Evolutionary conservation across 2,888 invertebrate species (phyloP).

Genomic region (Subacronicta megacephala): DNA sequence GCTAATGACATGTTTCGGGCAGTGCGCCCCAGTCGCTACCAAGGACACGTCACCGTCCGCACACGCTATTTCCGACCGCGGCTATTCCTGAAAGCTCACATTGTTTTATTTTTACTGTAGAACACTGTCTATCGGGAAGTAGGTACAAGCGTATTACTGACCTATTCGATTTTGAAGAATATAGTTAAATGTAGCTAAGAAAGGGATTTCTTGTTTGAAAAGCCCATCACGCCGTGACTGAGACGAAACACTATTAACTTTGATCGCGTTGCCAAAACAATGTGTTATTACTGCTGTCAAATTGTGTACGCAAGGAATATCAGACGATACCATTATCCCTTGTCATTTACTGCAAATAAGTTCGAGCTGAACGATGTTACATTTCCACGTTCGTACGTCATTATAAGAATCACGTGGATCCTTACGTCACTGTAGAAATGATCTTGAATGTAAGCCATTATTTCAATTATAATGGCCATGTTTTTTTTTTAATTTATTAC

Average conservation of each 20-base stretch:
- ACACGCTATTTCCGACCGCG: conserved; percentile 78
- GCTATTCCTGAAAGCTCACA: conserved; percentile 87
- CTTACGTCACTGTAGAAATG: conserved; percentile 1
- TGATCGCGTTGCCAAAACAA: conserved; percentile 62
- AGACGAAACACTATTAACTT: conserved; percentile 54
- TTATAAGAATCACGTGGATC: neutral
- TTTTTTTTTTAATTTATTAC: too few relatives aligned
- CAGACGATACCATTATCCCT: conserved; percentile 30
- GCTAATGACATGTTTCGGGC: conserved; percentile 83
- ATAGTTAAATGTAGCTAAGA: conserved; percentile 17
- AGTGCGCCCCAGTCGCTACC: conserved; percentile 70
- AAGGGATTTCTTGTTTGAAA: conserved; percentile 47
- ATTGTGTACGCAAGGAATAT: conserved; percentile 44
- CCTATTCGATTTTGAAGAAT: conserved; percentile 31
- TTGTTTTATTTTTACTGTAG: conserved; percentile 85
- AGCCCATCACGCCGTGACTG: conserved; percentile 42
- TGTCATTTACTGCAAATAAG: conserved; percentile 4
- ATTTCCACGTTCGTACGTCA: neutral
- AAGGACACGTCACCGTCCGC: conserved; percentile 84
- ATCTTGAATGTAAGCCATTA: neutral
- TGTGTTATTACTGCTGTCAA: conserved; percentile 49
- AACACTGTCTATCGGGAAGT: conserved; percentile 81
- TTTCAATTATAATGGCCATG: conserved; percentile 4
- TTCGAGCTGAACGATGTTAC: neutral
- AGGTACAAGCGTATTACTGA: conserved; percentile 71